Percentiles rank a stretch among this genome's conserved stretches.
Evolutionary conservation across 2,888 invertebrate genomes (phyloP).

Genomic region (Incurvaria masculella): DNA sequence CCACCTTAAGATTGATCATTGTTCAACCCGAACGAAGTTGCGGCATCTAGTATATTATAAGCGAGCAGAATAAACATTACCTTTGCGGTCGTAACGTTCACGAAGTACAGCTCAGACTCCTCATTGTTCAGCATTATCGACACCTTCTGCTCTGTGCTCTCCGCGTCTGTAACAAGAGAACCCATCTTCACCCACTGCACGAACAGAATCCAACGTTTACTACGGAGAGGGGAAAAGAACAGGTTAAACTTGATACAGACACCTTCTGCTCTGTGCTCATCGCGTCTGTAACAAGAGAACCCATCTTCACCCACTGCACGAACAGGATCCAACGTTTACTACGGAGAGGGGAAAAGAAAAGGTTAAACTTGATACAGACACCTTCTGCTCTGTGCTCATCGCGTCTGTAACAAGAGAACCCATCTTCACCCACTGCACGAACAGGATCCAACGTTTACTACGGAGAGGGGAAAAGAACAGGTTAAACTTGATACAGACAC

Average conservation of each 20-base stretch:
- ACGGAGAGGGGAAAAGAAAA: too few relatives aligned
- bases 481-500: conserved; percentile 91
- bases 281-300: conserved; percentile 57
- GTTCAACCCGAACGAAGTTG: too few relatives aligned
- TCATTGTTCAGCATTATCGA: conserved; percentile 91
- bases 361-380: conserved; percentile 90
- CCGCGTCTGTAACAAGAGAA: conserved; percentile 58
- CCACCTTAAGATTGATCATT: too few relatives aligned
- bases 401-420: conserved; percentile 58
- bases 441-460: too few relatives aligned
- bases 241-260: conserved; percentile 88
- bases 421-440: too few relatives aligned
- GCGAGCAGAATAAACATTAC: conserved; percentile 45
- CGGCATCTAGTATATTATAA: too few relatives aligned
- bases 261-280: conserved; percentile 81
- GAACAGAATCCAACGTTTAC: too few relatives aligned
- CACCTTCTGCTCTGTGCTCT: conserved; percentile 79
- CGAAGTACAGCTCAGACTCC: conserved; percentile 88
- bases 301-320: too few relatives aligned
- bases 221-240: too few relatives aligned
- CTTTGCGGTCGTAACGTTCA: conserved; percentile 69
- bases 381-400: conserved; percentile 76
- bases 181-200: too few relatives aligned
- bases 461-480: too few relatives aligned
- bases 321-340: too few relatives aligned